Conservation (phyloP, 1,140 invertebrate genomes). For the Drosophila eugracilis region DNA sequence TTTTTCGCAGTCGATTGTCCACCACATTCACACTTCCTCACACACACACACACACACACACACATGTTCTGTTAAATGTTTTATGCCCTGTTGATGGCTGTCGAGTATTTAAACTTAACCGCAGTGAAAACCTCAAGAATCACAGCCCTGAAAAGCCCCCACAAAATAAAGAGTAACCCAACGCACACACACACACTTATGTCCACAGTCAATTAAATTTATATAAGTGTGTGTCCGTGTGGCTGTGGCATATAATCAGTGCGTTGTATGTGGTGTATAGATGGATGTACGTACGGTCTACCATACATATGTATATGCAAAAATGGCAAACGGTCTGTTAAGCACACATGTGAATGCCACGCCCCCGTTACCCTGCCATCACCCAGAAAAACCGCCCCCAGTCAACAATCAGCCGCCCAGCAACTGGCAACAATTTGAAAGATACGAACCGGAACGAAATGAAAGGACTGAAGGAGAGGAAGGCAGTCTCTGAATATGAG, state of each 20-base stretch:
- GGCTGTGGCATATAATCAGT: conserved; percentile 67
- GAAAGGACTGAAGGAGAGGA: conserved; percentile 18
- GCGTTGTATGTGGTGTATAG: conserved; percentile 32
- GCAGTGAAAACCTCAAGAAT: conserved; percentile 77
- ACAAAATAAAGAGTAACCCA: conserved; percentile 46
- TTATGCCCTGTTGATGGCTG: conserved; percentile 80
- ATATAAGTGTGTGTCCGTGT: conserved; percentile 52
- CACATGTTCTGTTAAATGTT: conserved; percentile 70
- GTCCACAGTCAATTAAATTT: conserved; percentile 82
- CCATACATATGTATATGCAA: conserved; percentile 74
- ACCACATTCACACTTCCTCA: conserved; percentile 22
- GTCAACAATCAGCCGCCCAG: conserved; percentile 64
- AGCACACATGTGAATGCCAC: conserved; percentile 76
- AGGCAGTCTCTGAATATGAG: no score
- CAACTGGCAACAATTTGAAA: conserved; percentile 64
- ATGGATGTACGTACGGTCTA: conserved; percentile 33
- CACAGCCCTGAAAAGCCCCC: conserved; percentile 60
- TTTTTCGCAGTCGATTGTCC: conserved; percentile 46
- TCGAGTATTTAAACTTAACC: conserved; percentile 82
- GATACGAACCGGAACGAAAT: conserved; percentile 76
- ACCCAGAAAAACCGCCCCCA: conserved; percentile 29
- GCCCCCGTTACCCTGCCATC: conserved; percentile 33
- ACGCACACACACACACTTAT: conserved; percentile 18
- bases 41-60: conserved; percentile 19
- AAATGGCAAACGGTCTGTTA: conserved; percentile 82